Percentiles rank a stretch among this genome's conserved stretches.
phyloP scores from a whole-genome alignment of 2,113 vertebrate genomes.

The Pterocles gutturalis region DNA sequence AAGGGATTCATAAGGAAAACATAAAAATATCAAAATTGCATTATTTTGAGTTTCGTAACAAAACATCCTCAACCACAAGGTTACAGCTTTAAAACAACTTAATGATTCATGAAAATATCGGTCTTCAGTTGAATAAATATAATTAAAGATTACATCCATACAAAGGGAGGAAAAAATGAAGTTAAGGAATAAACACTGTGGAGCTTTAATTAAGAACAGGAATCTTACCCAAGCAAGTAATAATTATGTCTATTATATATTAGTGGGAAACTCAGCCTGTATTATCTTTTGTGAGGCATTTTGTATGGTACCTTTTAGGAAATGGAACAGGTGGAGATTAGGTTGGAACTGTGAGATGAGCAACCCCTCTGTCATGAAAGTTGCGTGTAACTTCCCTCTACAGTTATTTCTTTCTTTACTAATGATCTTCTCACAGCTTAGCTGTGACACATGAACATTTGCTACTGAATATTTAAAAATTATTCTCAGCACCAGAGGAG shows the following conservation, averaged over 20 bases:
- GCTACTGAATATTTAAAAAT: not conserved
- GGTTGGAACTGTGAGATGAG: not conserved
- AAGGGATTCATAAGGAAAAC: no score
- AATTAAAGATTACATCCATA: not conserved
- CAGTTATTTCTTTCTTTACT: not conserved
- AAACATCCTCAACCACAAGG: not conserved
- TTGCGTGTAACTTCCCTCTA: not conserved
- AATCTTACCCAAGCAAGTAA: not conserved
- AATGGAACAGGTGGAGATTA: not conserved
- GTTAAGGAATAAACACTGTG: not conserved
- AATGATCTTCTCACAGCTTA: not conserved
- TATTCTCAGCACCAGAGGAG: not conserved
- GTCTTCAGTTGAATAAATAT: not conserved
- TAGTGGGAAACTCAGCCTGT: not conserved
- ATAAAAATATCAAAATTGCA: not conserved
- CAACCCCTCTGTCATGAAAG: not conserved
- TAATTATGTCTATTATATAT: not conserved
- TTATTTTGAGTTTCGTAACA: not conserved
- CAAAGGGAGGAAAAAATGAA: not conserved
- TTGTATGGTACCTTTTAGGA: not conserved
- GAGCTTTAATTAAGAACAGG: not conserved
- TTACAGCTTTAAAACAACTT: not conserved
- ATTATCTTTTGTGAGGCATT: not conserved
- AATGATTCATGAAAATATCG: not conserved
- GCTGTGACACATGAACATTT: not conserved